phyloP scores from a whole-genome alignment of 2,888 invertebrate species.

The Pyrgus malvae region DNA sequence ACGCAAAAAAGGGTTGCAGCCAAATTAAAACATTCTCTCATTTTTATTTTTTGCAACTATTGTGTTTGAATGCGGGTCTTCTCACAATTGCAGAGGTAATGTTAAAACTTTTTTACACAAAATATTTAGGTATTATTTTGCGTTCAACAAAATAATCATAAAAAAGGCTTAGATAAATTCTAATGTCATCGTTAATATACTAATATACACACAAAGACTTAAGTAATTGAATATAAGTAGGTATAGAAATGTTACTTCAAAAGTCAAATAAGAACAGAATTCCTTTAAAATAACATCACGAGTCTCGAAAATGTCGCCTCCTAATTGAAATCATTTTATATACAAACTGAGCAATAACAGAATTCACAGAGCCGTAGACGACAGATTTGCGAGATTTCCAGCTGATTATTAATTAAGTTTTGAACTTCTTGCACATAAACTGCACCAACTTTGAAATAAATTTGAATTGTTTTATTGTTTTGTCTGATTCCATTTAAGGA shows the following conservation, averaged over 20 bases:
- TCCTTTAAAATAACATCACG: not conserved
- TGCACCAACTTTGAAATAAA: constrained; percentile 20
- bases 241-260: not conserved
- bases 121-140: too few species aligned
- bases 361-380: constrained; percentile 4
- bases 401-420: constrained; percentile 19
- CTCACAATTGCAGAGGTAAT: too few species aligned
- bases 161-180: too few species aligned
- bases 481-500: not conserved
- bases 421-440: constrained; percentile 15
- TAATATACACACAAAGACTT: too few species aligned
- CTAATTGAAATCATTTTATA: constrained; percentile 4
- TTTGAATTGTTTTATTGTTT: constrained; percentile 20
- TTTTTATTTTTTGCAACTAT: too few species aligned
- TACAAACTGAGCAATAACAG: constrained; percentile 10
- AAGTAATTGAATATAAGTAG: too few species aligned
- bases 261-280: not conserved
- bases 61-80: too few species aligned
- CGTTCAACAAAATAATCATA: too few species aligned
- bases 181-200: too few species aligned
- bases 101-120: too few species aligned
- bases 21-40: too few species aligned
- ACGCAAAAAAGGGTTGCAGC: too few species aligned
- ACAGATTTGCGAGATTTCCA: constrained; percentile 12
- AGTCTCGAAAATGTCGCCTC: not conserved